phyloP scores from a whole-genome alignment of 2,797 vertebrate species.

The Neosalanx taihuensis region DNA sequence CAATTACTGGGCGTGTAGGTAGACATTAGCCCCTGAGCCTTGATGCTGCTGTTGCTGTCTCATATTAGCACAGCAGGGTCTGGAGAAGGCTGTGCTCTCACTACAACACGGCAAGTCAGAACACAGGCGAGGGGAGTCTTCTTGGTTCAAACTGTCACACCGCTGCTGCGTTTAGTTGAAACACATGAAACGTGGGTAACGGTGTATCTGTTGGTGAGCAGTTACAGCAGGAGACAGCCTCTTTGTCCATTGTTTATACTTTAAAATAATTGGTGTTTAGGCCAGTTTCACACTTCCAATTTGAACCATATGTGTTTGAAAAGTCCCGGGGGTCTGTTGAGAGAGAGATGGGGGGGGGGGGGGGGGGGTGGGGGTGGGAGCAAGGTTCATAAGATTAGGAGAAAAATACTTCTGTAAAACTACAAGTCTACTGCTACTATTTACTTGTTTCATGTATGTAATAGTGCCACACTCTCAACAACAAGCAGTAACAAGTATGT shows the following conservation, averaged over 20 bases:
- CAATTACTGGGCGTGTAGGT: conserved; percentile 74
- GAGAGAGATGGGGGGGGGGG: neutral
- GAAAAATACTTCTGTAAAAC: conserved; percentile 34
- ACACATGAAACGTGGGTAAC: conserved; percentile 58
- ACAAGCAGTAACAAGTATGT: too few species aligned
- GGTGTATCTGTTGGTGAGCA: conserved; percentile 61
- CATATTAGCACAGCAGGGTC: conserved; percentile 67
- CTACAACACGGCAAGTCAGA: conserved; percentile 66
- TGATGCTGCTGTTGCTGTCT: conserved; percentile 75
- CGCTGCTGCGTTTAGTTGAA: conserved; percentile 49
- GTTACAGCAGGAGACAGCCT: conserved; percentile 53
- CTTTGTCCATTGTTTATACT: conserved; percentile 67
- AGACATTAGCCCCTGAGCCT: conserved; percentile 68
- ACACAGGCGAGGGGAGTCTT: conserved; percentile 35
- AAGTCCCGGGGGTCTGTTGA: conserved; percentile 36
- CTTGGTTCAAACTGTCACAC: conserved; percentile 37
- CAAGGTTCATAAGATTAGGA: neutral
- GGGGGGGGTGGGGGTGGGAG: neutral
- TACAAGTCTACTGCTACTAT: conserved; percentile 42
- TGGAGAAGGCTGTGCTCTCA: conserved; percentile 51
- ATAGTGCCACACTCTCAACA: too few species aligned
- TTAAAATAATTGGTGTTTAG: conserved; percentile 69
- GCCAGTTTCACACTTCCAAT: conserved; percentile 64
- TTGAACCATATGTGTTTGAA: conserved; percentile 64
- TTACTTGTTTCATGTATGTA: too few species aligned